Evolutionary conservation across 2,113 vertebrate genomes (phyloP), one percentile per base, ranked within the genome.

Genomic region (Balaeniceps rex): DNA sequence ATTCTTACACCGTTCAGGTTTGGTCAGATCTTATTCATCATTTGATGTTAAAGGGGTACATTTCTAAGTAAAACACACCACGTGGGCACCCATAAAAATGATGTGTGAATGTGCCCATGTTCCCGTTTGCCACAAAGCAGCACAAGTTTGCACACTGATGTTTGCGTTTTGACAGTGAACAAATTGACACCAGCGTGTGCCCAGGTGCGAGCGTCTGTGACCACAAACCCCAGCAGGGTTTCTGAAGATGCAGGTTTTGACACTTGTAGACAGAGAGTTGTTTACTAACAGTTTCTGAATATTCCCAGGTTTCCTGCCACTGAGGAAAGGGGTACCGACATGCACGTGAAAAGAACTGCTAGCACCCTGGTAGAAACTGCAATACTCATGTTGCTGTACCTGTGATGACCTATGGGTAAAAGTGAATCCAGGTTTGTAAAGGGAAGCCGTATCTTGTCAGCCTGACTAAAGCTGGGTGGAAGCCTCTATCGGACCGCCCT

Each of bases 131-230:
- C 77, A 77, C 26, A 72, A n/a, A 69, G 51, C 68, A 61, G 38
- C 55, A 36, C 31, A 64, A n/a, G 21, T 11, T 42, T 68, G 69
- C 77, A 42, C 25, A 10, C 6, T 31, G 33, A 51, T 3, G 0
- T n/a, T 31, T 38, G 49, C 0, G 0, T 57, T 83, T 51, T 17
- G 23, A 55, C 23, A 28, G 68, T 3, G 26, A 79, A 42, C 47
- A 87, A 54, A 55, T 1, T 22, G 55, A 82, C 38, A 75, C 33
- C n/a, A 42, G n/a, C 11, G 0, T 5, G 33, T 26, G 46, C 51
- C 74, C 51, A 10, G 16, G 29, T 23, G 57, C 0, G 0, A 87
- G 46, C 0, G 1, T 5, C 58, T 57, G 57, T 16, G 63, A 87
- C 57, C 87, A 75, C 82, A 94, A 79, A 60, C 26, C 72, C 64